Evolutionary conservation across 2,888 invertebrate genomes (phyloP).

Genomic region (Harmothoe impar): DNA sequence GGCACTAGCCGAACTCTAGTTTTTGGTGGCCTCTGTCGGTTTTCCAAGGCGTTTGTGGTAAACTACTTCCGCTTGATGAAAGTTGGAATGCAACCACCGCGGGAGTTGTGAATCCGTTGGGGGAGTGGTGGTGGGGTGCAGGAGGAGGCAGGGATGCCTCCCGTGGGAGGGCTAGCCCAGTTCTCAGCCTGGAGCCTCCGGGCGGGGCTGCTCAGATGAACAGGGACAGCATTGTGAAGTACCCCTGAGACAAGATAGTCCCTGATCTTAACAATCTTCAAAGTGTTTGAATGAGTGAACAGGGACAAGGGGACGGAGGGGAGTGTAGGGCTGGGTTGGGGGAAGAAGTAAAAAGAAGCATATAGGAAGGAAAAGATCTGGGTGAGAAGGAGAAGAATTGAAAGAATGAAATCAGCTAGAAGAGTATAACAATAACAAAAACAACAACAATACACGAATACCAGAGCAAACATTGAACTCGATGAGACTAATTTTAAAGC

Average conservation of each 20-base stretch:
- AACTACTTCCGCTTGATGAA: slow-evolving; percentile 26
- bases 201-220: too few relatives aligned
- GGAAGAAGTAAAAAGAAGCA: background rate
- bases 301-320: background rate
- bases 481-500: too few relatives aligned
- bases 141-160: background rate
- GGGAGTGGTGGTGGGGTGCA: background rate
- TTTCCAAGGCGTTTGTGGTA: background rate
- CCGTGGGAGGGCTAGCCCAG: too few relatives aligned
- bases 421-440: too few relatives aligned
- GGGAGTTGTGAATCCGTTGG: background rate
- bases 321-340: too few relatives aligned
- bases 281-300: background rate
- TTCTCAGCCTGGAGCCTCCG: too few relatives aligned
- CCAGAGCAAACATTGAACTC: too few relatives aligned
- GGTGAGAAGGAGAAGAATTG: background rate
- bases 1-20: background rate
- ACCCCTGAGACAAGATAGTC: too few relatives aligned
- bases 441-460: too few relatives aligned
- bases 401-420: too few relatives aligned
- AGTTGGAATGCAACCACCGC: background rate
- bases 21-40: background rate
- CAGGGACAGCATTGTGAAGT: too few relatives aligned
- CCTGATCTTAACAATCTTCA: too few relatives aligned
- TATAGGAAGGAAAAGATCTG: background rate